Conservation (phyloP, 2,888 invertebrate species). For the Trachelus stipa region DNA sequence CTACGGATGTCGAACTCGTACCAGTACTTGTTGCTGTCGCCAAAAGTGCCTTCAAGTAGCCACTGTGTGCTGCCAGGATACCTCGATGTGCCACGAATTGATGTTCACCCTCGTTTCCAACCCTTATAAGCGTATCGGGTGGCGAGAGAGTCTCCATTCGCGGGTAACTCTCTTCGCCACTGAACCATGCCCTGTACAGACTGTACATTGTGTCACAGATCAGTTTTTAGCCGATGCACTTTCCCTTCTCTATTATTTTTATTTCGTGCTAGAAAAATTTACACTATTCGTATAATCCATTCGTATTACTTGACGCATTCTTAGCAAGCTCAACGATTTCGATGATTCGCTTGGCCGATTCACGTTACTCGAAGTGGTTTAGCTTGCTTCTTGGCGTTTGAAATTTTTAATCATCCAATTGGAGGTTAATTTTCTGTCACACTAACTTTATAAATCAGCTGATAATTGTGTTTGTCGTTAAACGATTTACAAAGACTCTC, state of each 20-base stretch:
- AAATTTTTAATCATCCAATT: not conserved
- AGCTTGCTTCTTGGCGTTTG: not conserved
- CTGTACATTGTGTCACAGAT: conserved; percentile 59
- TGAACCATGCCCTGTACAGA: conserved; percentile 67
- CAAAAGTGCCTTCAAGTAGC: conserved; percentile 78
- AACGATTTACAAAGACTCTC: not conserved
- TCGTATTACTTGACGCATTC: not conserved
- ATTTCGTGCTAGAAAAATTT: not conserved
- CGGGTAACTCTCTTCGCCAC: conserved; percentile 49
- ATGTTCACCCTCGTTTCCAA: conserved; percentile 72
- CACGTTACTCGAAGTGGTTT: not conserved
- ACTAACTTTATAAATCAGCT: not conserved
- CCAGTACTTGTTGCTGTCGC: conserved; percentile 39
- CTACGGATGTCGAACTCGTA: conserved; percentile 13
- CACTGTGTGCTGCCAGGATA: conserved; percentile 77
- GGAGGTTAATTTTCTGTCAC: not conserved
- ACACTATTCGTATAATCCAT: not conserved
- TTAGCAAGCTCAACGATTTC: not conserved
- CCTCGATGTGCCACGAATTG: conserved; percentile 78
- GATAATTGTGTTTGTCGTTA: not conserved
- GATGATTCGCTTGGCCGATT: not conserved
- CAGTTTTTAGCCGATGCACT: conserved; percentile 22
- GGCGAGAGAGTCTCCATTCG: conserved; percentile 62
- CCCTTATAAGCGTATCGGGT: conserved; percentile 75
- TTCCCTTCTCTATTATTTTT: conserved; percentile 39